Evolutionary conservation across 2,113 vertebrate genomes (phyloP).

Genomic region (Hylia prasina): DNA sequence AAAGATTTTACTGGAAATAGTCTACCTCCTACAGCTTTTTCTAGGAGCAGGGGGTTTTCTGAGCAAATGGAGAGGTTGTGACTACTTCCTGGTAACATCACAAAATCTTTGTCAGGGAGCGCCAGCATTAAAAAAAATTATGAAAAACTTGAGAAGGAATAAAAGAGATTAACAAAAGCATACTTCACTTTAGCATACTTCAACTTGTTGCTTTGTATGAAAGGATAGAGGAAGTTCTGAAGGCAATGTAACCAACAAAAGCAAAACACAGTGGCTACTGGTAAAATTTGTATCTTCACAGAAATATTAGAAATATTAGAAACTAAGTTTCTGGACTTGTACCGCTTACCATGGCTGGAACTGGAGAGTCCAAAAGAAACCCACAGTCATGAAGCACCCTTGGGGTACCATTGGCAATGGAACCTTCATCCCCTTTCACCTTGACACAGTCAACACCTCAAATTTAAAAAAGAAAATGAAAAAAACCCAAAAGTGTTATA

Average conservation of each 20-base stretch:
- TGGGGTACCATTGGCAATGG: accelerated
- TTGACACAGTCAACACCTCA: not conserved
- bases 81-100: not conserved
- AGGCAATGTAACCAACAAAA: not conserved
- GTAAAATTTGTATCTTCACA: not conserved
- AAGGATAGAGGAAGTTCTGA: not conserved
- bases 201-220: not conserved
- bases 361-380: not conserved
- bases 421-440: not conserved
- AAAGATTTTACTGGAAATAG: not conserved
- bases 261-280: not conserved
- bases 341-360: not conserved
- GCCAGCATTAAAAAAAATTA: not conserved
- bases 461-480: not conserved
- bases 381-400: not conserved
- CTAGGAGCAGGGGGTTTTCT: not conserved
- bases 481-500: not conserved
- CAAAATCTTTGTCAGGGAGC: not conserved
- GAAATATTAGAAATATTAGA: not conserved
- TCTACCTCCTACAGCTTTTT: not conserved
- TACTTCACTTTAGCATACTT: not conserved
- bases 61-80: not conserved
- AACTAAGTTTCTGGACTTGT: not conserved
- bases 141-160: not conserved
- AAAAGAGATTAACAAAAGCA: not conserved